A percentile compares a stretch with the other conserved stretches of the same genome.
phyloP scores from a whole-genome alignment of 2,113 vertebrate genomes.

The Gorsachius goisagi region DNA sequence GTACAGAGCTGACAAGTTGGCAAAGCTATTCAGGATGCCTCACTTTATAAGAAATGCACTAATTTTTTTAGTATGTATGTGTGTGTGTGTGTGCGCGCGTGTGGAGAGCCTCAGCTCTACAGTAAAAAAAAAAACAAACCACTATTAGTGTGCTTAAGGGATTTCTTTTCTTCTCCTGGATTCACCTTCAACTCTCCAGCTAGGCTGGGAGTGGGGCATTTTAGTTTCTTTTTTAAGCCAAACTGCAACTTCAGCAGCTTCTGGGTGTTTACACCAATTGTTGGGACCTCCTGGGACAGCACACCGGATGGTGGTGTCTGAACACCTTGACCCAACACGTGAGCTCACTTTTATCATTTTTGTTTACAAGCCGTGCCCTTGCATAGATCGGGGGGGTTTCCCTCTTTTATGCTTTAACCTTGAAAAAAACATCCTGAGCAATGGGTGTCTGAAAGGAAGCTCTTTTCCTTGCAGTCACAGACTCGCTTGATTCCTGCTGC shows the following conservation, averaged over 20 bases:
- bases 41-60: not conserved
- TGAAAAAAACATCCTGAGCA: not conserved
- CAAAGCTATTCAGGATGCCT: not conserved
- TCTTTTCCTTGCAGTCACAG: not conserved
- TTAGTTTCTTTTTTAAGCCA: not conserved
- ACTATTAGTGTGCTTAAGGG: not conserved
- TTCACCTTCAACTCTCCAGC: not conserved
- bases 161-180: not conserved
- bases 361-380: not conserved
- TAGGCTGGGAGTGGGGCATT: not conserved
- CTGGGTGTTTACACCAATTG: not conserved
- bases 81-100: not conserved
- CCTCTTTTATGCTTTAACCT: not conserved
- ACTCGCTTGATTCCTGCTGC: not conserved
- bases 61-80: fast-evolving
- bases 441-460: not conserved
- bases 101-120: not conserved
- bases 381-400: not conserved
- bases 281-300: not conserved
- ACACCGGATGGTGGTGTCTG: not conserved
- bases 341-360: not conserved
- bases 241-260: not conserved
- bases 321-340: fast-evolving
- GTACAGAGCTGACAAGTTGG: not conserved
- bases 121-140: not conserved